Conservation (phyloP, 2,888 invertebrate species). For the Ametastegia equiseti region DNA sequence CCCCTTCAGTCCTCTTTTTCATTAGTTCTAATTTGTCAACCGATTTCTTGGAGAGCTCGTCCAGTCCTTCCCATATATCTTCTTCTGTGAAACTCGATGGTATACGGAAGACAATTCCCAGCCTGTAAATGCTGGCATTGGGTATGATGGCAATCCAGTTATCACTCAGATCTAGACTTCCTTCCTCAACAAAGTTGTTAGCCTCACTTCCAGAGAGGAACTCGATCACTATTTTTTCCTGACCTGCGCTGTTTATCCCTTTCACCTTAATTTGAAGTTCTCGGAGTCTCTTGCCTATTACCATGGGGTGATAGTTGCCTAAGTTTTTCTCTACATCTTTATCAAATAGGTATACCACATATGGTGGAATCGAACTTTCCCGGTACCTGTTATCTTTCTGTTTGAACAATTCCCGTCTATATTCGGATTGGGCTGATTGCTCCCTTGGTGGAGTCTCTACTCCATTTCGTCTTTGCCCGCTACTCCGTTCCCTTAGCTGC, state of each 20-base stretch:
- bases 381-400: not conserved
- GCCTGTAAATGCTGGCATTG: not conserved
- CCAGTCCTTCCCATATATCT: not conserved
- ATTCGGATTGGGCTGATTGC: no score
- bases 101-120: not conserved
- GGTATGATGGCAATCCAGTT: not conserved
- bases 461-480: no score
- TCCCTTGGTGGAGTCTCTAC: no score
- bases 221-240: not conserved
- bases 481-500: no score
- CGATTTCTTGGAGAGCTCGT: not conserved
- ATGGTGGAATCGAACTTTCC: not conserved
- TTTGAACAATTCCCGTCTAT: no score
- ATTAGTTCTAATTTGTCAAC: not conserved
- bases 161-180: not conserved
- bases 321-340: not conserved
- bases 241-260: not conserved
- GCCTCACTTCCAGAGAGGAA: not conserved
- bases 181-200: not conserved
- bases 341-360: not conserved
- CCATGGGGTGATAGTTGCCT: not conserved
- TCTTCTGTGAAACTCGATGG: not conserved
- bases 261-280: not conserved
- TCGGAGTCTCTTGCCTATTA: not conserved
- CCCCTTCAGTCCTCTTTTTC: not conserved